These are phyloP conservation scores for Boulengeromyrus knoepffleri DNA, from an alignment of 2,113 vertebrate species.

Conservation along the genomic window DNA sequence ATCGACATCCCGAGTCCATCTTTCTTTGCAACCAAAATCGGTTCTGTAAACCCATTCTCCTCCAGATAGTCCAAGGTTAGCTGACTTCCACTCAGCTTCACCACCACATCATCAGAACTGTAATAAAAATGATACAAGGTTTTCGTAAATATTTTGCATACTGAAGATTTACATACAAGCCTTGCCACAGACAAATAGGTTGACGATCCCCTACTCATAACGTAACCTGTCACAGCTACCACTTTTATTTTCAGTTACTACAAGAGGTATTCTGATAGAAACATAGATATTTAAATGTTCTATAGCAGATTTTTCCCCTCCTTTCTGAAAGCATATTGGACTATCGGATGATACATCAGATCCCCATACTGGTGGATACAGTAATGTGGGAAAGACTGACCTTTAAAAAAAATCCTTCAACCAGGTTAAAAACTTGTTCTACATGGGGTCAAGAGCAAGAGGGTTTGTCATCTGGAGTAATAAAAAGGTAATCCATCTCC, in stretches of 20 bases:
- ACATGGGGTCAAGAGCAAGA: not conserved
- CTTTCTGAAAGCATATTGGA: not conserved
- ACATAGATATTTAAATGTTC: not conserved
- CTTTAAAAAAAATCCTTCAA: not conserved
- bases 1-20: slow-evolving; percentile 83
- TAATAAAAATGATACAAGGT: slow-evolving; percentile 8
- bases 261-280: not conserved
- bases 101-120: slow-evolving; percentile 88
- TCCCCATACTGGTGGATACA: not conserved
- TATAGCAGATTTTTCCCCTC: not conserved
- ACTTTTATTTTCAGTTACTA: not conserved
- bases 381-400: not conserved
- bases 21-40: slow-evolving; percentile 87
- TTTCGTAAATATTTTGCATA: not conserved
- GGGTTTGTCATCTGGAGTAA: not conserved
- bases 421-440: not conserved
- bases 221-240: not conserved
- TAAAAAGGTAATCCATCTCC: not conserved
- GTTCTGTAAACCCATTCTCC: slow-evolving; percentile 86
- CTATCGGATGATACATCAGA: not conserved
- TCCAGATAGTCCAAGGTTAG: slow-evolving; percentile 82
- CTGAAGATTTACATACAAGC: not conserved
- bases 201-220: not conserved
- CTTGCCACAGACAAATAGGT: not conserved
- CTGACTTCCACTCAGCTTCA: slow-evolving; percentile 79